phyloP scores from a whole-genome alignment of 2,888 invertebrate species.

The Halocaridina rubra region DNA sequence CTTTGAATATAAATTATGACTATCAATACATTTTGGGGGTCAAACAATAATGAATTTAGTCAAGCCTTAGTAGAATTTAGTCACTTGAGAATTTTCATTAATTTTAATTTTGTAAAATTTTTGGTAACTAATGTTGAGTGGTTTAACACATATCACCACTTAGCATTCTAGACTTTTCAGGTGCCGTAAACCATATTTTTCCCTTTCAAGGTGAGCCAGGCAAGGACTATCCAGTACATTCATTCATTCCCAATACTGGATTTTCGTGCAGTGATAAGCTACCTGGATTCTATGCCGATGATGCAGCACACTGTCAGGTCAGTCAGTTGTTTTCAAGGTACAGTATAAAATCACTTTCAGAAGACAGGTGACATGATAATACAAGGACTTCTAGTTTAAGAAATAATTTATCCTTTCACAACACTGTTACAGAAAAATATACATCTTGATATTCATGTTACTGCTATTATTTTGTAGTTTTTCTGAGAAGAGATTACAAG shows the following conservation, averaged over 20 bases:
- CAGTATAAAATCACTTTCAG: constrained; percentile 1
- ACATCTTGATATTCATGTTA: neutral
- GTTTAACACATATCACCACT: too few species aligned
- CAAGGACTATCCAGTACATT: constrained; percentile 47
- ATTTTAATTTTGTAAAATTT: neutral
- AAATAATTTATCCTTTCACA: neutral
- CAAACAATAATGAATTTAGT: neutral
- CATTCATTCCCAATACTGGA: constrained; percentile 40
- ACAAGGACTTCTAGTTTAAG: neutral
- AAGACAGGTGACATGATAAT: neutral
- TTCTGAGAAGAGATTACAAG: too few species aligned
- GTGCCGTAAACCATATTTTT: too few species aligned
- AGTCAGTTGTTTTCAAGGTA: constrained; percentile 25
- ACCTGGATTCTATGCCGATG: constrained; percentile 60
- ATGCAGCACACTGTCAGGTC: constrained; percentile 52
- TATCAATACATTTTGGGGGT: too few species aligned
- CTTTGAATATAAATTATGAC: too few species aligned
- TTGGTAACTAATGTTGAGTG: neutral
- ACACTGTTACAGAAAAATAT: neutral
- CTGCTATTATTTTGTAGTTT: neutral
- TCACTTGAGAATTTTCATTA: neutral
- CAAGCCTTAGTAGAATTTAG: neutral
- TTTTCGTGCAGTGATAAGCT: constrained; percentile 56
- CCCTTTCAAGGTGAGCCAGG: constrained; percentile 48
- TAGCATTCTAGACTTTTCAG: too few species aligned